These are phyloP conservation scores for Chouioia cunea DNA, from an alignment of 2,888 invertebrate genomes.

Conservation along the genomic window DNA sequence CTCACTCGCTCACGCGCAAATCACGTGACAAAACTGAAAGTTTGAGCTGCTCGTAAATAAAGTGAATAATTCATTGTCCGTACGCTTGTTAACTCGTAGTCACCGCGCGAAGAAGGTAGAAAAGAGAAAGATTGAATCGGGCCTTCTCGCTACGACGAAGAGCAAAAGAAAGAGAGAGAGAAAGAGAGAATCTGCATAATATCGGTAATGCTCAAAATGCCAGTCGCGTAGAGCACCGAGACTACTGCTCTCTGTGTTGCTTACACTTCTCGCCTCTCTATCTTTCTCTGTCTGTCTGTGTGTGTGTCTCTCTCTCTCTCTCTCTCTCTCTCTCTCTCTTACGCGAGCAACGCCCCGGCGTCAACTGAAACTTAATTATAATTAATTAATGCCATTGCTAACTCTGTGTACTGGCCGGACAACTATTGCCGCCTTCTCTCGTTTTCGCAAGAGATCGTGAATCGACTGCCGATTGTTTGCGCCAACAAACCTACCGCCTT, in stretches of 20 bases:
- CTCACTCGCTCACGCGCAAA: constrained; percentile 40
- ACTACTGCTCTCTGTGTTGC: too few relatives aligned
- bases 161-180: constrained; percentile 29
- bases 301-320: constrained; percentile 52
- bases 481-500: too few relatives aligned
- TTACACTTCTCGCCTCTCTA: constrained; percentile 51
- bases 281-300: constrained; percentile 70
- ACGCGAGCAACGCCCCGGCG: constrained; percentile 67
- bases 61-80: constrained; percentile 66
- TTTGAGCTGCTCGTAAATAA: constrained; percentile 64
- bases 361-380: constrained; percentile 88
- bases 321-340: constrained; percentile 54
- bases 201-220: constrained; percentile 67
- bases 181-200: constrained; percentile 63
- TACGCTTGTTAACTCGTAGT: constrained; percentile 60
- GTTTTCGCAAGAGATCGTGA: constrained; percentile 13
- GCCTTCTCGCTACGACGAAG: background rate
- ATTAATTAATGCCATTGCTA: constrained; percentile 83
- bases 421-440: constrained; percentile 58
- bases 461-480: constrained; percentile 37
- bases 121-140: constrained; percentile 13
- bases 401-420: constrained; percentile 59
- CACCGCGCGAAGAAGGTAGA: constrained; percentile 38
- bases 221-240: constrained; percentile 60
- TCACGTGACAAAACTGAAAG: constrained; percentile 51